These are phyloP conservation scores for Chironex yamaguchii DNA, from an alignment of 30 jellyfish, hydroid and myxozoan genomes.

Conservation along the genomic window DNA sequence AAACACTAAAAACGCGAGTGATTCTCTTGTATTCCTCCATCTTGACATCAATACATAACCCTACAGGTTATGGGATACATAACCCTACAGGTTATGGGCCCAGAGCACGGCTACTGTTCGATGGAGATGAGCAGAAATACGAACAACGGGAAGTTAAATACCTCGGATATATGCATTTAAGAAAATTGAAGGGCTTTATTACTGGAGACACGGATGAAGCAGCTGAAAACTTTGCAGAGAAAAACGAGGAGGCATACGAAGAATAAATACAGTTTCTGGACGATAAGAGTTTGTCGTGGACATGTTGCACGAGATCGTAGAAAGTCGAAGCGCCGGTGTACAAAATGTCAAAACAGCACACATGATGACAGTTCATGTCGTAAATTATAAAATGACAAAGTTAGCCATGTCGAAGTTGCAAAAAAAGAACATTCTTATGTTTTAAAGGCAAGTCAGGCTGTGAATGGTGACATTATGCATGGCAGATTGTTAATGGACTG, in stretches of 20 bases:
- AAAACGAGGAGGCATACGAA: conserved; percentile 21
- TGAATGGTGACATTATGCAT: not conserved
- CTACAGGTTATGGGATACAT: too few species aligned
- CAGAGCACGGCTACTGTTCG: conserved; percentile 40
- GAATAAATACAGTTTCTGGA: conserved; percentile 49
- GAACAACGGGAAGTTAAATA: conserved; percentile 36
- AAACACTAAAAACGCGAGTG: too few species aligned
- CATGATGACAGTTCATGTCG: conserved; percentile 35
- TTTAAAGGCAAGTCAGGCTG: not conserved
- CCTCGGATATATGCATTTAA: not conserved
- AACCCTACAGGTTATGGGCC: conserved; percentile 67
- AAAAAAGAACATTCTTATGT: not conserved
- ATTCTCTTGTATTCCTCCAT: too few species aligned
- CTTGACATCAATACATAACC: too few species aligned
- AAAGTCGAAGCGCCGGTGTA: conserved; percentile 1
- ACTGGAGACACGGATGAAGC: too few species aligned
- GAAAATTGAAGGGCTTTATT: too few species aligned
- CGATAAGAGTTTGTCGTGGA: conserved; percentile 47
- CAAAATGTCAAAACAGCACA: conserved; percentile 14
- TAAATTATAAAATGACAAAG: too few species aligned
- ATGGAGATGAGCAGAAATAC: conserved; percentile 56
- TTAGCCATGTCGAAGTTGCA: not conserved
- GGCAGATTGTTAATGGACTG: conserved; percentile 31
- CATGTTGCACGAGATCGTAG: conserved; percentile 21
- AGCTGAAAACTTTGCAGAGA: too few species aligned